Base-by-base conservation (phyloP, 2,888 invertebrate species). In the Papilio elwesi region DNA sequence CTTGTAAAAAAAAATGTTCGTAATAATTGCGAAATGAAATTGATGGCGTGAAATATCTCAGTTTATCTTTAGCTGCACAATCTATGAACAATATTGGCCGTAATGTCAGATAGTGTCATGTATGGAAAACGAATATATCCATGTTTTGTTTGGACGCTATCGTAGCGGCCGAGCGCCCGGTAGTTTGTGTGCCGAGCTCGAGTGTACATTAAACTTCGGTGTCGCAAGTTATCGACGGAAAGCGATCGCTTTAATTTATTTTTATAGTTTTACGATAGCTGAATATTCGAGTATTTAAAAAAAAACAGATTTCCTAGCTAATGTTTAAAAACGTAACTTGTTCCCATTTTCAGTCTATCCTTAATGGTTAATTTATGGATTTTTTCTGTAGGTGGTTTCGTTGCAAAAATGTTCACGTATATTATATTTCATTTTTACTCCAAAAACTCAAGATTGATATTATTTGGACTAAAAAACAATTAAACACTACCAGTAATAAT, bases 171-270 rank as follows among this genome's bases (percentile, higher is more conserved):
- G 74, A 76, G 75, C 74, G 71, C 72, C 77, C 73, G 75, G 74
- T 74, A 75, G 74, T 74, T 74, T 74, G 74, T 77, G 75, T 76
- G 76, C 75, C 77, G 77, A 78, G 77, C 77, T 77, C 74, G 75
- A 76, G 77, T 79, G 79, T 81, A 80, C 80, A 77, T 78, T 78
- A 75, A 78, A 70, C 71, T 63, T 12, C 16, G 15, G 55, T 76
- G 79, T 77, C 64, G n/a, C 74, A 74, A 77, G 64, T 67, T 26
- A 71, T 53, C 36, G 4, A 64, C 43, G 36, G 59, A 15, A 49
- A 71, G 71, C 69, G 57, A 55, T 15, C 8, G n/a, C 1, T 48
- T 8, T 13, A 6, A 13, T 57, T 57, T 13, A 13, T 36, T 8
- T 36, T 1, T 13, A 36, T 8, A 36, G n/a, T 11, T 38, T 57